Conservation (phyloP, 2,113 vertebrate genomes). For the Aegypius monachus region DNA sequence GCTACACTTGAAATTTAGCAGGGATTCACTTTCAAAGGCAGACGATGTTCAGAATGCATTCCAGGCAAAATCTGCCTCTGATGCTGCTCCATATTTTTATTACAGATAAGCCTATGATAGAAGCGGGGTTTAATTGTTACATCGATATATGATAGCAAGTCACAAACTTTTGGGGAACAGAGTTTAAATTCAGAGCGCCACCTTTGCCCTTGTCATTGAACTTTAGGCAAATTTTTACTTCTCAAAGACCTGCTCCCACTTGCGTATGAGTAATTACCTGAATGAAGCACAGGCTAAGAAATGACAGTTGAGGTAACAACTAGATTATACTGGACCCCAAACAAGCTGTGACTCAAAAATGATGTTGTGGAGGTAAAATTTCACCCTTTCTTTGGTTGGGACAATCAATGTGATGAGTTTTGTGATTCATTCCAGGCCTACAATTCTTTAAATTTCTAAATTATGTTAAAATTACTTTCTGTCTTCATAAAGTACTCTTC, state of each 20-base stretch:
- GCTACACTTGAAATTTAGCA: neutral
- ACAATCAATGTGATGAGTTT: neutral
- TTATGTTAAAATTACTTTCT: neutral
- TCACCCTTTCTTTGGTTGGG: neutral
- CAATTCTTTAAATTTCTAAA: neutral
- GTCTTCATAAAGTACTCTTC: neutral
- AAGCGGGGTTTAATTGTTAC: neutral
- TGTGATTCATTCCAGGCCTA: neutral
- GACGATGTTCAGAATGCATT: neutral
- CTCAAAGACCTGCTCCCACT: neutral
- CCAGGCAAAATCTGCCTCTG: neutral
- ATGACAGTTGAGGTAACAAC: neutral
- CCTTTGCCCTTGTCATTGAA: neutral
- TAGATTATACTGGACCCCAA: no score
- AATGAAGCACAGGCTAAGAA: neutral
- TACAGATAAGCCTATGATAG: neutral
- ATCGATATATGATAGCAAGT: neutral
- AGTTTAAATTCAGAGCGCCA: neutral
- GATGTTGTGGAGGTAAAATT: neutral
- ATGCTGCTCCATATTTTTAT: neutral
- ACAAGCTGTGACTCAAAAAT: neutral
- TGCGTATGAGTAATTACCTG: neutral
- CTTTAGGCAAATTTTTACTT: neutral
- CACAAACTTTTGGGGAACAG: neutral
- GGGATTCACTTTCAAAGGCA: neutral